Evolutionary conservation across 2,797 vertebrate genomes (phyloP), one percentile per base, ranked within the genome.

Genomic region (Lepilemur septentrionalis): DNA sequence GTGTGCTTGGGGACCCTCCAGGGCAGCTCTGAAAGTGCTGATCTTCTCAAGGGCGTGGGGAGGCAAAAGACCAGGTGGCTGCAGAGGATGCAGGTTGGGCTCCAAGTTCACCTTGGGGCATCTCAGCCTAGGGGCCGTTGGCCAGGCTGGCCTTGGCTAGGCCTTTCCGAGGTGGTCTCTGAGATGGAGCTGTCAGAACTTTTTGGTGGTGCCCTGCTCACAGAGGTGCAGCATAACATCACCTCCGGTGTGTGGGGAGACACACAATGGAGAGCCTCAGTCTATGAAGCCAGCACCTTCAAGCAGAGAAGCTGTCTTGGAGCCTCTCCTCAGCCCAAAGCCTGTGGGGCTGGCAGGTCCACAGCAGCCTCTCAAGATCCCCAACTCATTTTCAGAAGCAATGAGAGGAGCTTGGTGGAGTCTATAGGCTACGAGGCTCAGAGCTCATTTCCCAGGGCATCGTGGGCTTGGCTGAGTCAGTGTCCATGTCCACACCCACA

Each of bases 401-500:
- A 5, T 20, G 30, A 20, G 14, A 48, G 72, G 41, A 63, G 55
- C 57, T 20, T 38, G 30, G 41, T 18, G 30, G 38, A 52, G 28
- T n/a, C 35, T 11, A 5, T 8, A 35, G 23, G 38, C 61, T 38
- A 10, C 3, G 14, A 32, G n/a, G 22, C 73, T 48, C 57, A 11
- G 46, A 41, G 20, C 2, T 65, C 18, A 41, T 46, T 59, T 63
- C 35, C 18, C n/a, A n/a, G 9, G 32, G 9, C 9, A 18, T 18
- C 0, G 0, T 52, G 46, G 22, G 57, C 4, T 38, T 41, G n/a
- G 32, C n/a, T n/a, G 80, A 13, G 35, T 41, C 22, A 35, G 55
- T 9, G 65, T 57, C 35, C 20, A 6, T 1, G 3, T 6, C 23
- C n/a, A 18, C 59, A 13, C n/a, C 28, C 12, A 9, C 0, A 4